Base-by-base conservation (phyloP, 1,140 invertebrate genomes). In the Drosophila repleta region DNA sequence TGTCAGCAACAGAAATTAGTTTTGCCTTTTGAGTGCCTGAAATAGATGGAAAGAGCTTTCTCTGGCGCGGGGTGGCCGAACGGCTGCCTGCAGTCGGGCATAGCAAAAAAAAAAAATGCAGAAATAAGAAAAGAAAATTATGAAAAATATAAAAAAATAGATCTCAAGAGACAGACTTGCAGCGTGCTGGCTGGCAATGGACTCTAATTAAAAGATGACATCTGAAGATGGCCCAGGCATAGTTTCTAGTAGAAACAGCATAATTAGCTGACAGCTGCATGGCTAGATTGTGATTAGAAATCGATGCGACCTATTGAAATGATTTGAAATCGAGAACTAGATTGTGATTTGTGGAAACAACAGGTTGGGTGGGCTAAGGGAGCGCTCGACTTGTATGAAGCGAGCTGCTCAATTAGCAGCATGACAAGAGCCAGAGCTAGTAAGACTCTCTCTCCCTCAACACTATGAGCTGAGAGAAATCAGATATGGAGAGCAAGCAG, bases 1-100 rank as follows among this genome's bases (percentile, higher is more conserved):
- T 82, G 79, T 82, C 79, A 82, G 79, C 79, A 82, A 70, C 79
- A 82, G 79, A 82, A 82, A 82, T 82, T 82, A 82, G 79, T 77
- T 82, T 82, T 82, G 78, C 78, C 75, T 80, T 64, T 64, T 64
- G 39, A 64, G 60, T 63, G 46, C 32, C 60, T 63, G 46, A 41
- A 52, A 63, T 52, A 63, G 60, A 63, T 63, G n/a, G 55, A 24
- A 29, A 26, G 37, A 18, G 37, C 18, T 13, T 6, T 3, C 11
- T 3, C 15, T 11, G 39, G 21, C 15, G 7, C 2, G 21, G 13
- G 39, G 4, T n/a, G 39, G 4, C 39, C 56, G 11, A 61, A 49
- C 45, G 49, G 49, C 17, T 61, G 29, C 26, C 58, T 15, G 18
- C 26, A 45, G 41, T 6, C 11, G 10, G 26, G 39, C 3, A 26